Base-by-base conservation (phyloP, 2,888 invertebrate species). In the Drosophila flavopinicola region DNA sequence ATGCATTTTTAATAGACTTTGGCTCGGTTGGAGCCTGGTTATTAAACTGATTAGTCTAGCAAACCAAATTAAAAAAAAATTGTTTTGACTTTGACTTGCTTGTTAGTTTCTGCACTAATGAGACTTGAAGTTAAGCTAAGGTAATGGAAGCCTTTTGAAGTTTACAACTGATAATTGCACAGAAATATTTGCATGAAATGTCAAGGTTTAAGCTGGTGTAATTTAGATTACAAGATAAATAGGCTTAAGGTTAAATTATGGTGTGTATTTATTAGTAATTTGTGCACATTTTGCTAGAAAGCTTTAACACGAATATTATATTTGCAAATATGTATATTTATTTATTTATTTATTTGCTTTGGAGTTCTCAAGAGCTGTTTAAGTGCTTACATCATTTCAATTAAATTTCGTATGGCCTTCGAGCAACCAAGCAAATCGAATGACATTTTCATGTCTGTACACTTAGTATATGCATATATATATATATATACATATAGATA, bases 1-100 rank as follows among this genome's bases (percentile, higher is more conserved):
- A 72, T 56, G 67, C 72, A 54, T 27, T 72, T 69, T 70, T 70
- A 70, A 70, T 66, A 56, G 67, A 66, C 45, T 52, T 35, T 15
- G 30, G n/a, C 38, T 23, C 23, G 37, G 30, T 11, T 9, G 11
- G 20, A 30, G 51, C 15, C 39, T 30, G 11, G 61, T 57, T 57
- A 72, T 72, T 59, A 56, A 59, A 59, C 38, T 52, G 67, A 61
- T 61, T 60, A 60, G 53, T 65, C 52, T 37, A 38, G 58, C 64
- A 6, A 3, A 29, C 39, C n/a, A n/a, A n/a, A n/a, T n/a, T n/a
- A n/a, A 3, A 39, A 33, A 44, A 33, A 68, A 69, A 64, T 57
- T 69, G 70, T 11, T 69, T 60, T 66, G 60, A 66, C 71, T 66
- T 66, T 70, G 70, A 70, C 29, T 53, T 15, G 48, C 5, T 42